phyloP scores from a whole-genome alignment of 2,797 vertebrate genomes.

The Peromyscus eremicus region DNA sequence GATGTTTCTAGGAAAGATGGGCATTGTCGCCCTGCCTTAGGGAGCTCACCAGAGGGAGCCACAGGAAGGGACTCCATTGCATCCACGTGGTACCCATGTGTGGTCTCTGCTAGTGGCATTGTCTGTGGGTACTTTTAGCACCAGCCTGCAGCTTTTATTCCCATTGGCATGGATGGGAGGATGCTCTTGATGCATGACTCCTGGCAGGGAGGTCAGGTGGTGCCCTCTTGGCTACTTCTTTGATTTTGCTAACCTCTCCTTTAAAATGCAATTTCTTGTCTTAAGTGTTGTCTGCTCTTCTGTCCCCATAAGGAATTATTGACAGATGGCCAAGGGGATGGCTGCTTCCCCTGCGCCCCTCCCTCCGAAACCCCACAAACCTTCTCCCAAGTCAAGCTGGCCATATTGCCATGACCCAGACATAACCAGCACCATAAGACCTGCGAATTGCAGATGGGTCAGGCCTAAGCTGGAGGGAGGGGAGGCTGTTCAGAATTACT shows the following conservation, averaged over 20 bases:
- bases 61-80: no score
- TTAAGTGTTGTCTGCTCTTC: not conserved
- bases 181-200: rapidly evolving
- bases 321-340: not conserved
- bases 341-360: not conserved
- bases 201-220: not conserved
- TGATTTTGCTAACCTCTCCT: not conserved
- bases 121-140: not conserved
- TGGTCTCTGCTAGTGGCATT: not conserved
- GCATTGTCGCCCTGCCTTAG: not conserved
- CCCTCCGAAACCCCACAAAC: rapidly evolving
- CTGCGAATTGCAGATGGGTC: not conserved
- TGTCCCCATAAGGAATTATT: not conserved
- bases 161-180: rapidly evolving
- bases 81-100: not conserved
- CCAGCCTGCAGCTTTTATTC: no score
- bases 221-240: no score
- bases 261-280: not conserved
- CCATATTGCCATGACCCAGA: not conserved
- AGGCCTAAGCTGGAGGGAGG: not conserved
- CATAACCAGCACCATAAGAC: rapidly evolving
- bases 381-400: not conserved
- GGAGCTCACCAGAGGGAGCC: not conserved
- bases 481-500: not conserved
- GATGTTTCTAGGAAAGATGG: not conserved